These are phyloP conservation scores for Microcebus griseorufus DNA, from an alignment of 2,113 vertebrate species.

Conservation along the genomic window DNA sequence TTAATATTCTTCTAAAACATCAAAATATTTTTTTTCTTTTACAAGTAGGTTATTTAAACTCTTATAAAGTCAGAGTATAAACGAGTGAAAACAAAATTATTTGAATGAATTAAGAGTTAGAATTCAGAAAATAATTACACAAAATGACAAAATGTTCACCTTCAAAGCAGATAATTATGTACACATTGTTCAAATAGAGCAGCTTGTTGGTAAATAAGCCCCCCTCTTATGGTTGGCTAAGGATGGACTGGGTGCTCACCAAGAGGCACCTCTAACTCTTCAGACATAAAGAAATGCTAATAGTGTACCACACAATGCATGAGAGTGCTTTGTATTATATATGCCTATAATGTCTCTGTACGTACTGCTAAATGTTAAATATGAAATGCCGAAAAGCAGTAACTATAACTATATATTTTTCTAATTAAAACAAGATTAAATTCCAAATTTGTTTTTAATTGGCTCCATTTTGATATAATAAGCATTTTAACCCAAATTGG, in stretches of 20 bases:
- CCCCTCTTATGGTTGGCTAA: conserved; percentile 73
- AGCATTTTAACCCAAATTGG: conserved; percentile 46
- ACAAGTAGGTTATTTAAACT: conserved; percentile 13
- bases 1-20: conserved; percentile 18
- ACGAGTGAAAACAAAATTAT: conserved; percentile 50
- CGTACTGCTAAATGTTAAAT: conserved; percentile 37
- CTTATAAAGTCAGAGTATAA: conserved; percentile 5
- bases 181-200: not conserved
- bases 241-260: not conserved
- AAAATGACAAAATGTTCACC: conserved; percentile 23
- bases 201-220: conserved; percentile 71
- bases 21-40: not conserved
- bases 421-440: conserved; percentile 57
- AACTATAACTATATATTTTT: conserved; percentile 30
- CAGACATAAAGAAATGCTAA: conserved; percentile 55
- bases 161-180: not conserved
- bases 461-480: conserved; percentile 42
- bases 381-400: conserved; percentile 8
- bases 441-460: conserved; percentile 54
- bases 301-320: not conserved
- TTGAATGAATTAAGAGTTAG: conserved; percentile 37
- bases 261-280: conserved; percentile 35
- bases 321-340: conserved; percentile 2
- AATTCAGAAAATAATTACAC: conserved; percentile 40
- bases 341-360: not conserved